phyloP scores from a whole-genome alignment of 1,140 invertebrate species.

The Trissolcus basalis region DNA sequence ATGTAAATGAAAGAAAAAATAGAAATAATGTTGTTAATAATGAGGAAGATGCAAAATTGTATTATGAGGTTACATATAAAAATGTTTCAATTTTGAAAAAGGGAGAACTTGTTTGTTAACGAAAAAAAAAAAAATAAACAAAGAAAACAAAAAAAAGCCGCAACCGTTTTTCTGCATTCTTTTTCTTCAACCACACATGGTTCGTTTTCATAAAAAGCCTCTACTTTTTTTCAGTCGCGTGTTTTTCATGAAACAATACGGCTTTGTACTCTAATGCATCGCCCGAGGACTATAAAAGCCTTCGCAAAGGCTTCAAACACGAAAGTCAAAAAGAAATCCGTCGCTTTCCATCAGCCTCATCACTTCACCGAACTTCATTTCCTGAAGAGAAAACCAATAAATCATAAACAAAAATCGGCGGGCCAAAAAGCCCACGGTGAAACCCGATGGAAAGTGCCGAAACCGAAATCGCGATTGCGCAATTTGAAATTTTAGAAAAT shows the following conservation, averaged over 20 bases:
- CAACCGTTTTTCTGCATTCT: neutral
- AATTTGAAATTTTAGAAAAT: too few species aligned
- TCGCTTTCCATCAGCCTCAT: neutral
- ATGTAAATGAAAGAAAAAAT: neutral
- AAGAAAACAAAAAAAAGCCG: too few species aligned
- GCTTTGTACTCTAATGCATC: slow-evolving; percentile 51
- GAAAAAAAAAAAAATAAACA: neutral
- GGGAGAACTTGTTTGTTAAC: neutral
- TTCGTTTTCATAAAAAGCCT: slow-evolving; percentile 14
- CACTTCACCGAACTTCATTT: neutral
- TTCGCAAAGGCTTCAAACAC: slow-evolving; percentile 19
- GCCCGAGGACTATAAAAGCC: slow-evolving; percentile 31
- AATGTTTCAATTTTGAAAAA: neutral
- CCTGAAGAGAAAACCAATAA: too few species aligned
- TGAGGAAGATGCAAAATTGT: too few species aligned
- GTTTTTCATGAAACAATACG: slow-evolving; percentile 53
- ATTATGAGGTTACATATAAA: too few species aligned
- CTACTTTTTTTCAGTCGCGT: slow-evolving; percentile 34
- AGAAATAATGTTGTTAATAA: too few species aligned
- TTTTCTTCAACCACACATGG: slow-evolving; percentile 24
- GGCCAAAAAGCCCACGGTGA: too few species aligned
- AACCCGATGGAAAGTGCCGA: too few species aligned
- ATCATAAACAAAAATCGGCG: too few species aligned
- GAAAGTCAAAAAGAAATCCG: slow-evolving; percentile 19
- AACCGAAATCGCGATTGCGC: too few species aligned